phyloP scores from a whole-genome alignment of 2,888 invertebrate genomes.

The Drepana falcataria region DNA sequence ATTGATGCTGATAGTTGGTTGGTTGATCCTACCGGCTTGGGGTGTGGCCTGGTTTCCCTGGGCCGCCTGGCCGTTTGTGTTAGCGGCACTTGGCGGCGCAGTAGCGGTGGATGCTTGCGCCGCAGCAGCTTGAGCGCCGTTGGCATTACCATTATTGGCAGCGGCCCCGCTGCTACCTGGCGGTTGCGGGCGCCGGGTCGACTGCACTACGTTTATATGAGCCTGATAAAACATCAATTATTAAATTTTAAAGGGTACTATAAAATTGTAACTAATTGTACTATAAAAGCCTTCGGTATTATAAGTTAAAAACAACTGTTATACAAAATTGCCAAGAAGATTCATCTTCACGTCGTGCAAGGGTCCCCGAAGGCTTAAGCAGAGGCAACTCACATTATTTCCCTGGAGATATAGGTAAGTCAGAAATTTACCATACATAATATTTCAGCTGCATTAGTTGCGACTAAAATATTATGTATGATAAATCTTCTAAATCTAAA shows the following conservation, averaged over 20 bases:
- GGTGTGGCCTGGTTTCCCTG: constrained; percentile 7
- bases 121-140: constrained; percentile 14
- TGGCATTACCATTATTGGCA: constrained; percentile 1
- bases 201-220: constrained; percentile 51
- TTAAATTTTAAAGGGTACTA: background rate
- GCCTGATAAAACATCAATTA: constrained; percentile 25
- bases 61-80: constrained; percentile 1
- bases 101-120: constrained; percentile 3
- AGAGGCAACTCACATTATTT: no score
- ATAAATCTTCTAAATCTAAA: no score
- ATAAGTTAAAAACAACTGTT: no score
- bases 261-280: background rate
- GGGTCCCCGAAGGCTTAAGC: no score
- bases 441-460: no score
- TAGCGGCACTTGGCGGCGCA: constrained; percentile 1
- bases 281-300: no score
- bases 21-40: constrained; percentile 36
- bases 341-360: no score
- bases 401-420: no score
- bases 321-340: no score
- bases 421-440: no score
- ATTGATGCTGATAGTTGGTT: constrained; percentile 37
- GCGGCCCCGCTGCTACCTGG: constrained; percentile 9
- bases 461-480: no score
- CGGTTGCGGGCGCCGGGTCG: constrained; percentile 26